Evolutionary conservation across 2,113 vertebrate species (phyloP).

Genomic region (Gymnobelideus leadbeateri): DNA sequence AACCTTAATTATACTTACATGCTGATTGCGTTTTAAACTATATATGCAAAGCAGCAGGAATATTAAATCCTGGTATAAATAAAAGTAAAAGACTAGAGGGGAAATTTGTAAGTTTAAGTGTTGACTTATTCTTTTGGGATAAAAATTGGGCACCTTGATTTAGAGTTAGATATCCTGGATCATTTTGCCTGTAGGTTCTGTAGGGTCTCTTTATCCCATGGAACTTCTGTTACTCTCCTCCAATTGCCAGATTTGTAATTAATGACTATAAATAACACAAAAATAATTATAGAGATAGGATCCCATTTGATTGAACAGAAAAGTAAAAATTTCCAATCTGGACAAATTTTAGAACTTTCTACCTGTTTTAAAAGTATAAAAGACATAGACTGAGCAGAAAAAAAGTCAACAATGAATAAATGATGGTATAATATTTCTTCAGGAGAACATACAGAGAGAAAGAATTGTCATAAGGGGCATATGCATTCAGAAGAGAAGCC

Average conservation of each 20-base stretch:
- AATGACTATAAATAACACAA: background rate
- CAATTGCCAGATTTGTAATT: background rate
- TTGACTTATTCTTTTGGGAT: background rate
- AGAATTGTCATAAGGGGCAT: background rate
- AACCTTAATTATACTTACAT: background rate
- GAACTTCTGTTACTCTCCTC: background rate
- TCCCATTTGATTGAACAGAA: background rate
- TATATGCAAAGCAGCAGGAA: background rate
- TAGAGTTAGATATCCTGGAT: background rate
- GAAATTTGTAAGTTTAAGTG: background rate
- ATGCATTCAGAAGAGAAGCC: background rate
- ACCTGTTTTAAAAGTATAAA: background rate
- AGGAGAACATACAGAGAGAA: background rate
- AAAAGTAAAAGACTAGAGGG: background rate
- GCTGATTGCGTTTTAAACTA: background rate
- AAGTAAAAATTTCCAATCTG: background rate
- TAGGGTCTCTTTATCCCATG: background rate
- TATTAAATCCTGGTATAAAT: background rate
- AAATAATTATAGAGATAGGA: background rate
- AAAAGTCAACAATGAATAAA: background rate
- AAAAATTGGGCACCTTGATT: background rate
- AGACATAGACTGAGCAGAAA: background rate
- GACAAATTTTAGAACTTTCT: background rate
- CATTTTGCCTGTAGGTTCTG: background rate
- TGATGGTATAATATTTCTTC: background rate